phyloP scores from a whole-genome alignment of 2,797 vertebrate genomes.

The Erethizon dorsatum region DNA sequence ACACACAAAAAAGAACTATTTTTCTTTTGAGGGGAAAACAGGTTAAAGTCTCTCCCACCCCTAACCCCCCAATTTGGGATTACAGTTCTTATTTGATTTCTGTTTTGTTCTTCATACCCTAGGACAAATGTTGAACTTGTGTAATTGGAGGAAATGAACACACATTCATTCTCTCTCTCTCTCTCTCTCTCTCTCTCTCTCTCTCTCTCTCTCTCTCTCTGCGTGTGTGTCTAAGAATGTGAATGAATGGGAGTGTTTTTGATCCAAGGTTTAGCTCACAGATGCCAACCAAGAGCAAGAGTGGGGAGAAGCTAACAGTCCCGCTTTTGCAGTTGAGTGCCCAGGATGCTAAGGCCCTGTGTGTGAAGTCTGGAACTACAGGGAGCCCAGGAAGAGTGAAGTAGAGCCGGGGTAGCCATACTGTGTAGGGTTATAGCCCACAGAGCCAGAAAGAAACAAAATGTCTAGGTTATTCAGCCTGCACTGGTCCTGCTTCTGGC shows the following conservation, averaged over 20 bases:
- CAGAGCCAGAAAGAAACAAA: neutral
- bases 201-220: neutral
- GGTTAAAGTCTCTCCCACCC: constrained; percentile 82
- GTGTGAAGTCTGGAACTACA: neutral
- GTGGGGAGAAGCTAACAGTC: neutral
- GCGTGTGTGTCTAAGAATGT: neutral
- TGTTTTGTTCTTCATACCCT: constrained; percentile 81
- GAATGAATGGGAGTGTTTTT: constrained; percentile 3
- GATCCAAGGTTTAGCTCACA: constrained; percentile 54
- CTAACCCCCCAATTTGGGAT: constrained; percentile 74
- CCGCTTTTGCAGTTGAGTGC: constrained; percentile 19
- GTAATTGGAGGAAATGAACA: constrained; percentile 58
- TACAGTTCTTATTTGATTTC: constrained; percentile 77
- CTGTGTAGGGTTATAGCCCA: neutral
- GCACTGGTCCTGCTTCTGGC: neutral
- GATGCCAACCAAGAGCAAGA: neutral
- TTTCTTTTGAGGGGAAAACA: constrained; percentile 86
- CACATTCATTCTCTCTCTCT: neutral
- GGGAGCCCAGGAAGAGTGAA: neutral
- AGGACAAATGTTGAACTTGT: constrained; percentile 80
- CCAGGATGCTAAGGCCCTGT: neutral
- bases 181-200: neutral
- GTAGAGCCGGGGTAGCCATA: rapidly evolving
- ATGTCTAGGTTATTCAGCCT: neutral
- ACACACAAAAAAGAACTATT: constrained; percentile 86